phyloP scores from a whole-genome alignment of 2,888 invertebrate genomes.

The Emmelina monodactyla region DNA sequence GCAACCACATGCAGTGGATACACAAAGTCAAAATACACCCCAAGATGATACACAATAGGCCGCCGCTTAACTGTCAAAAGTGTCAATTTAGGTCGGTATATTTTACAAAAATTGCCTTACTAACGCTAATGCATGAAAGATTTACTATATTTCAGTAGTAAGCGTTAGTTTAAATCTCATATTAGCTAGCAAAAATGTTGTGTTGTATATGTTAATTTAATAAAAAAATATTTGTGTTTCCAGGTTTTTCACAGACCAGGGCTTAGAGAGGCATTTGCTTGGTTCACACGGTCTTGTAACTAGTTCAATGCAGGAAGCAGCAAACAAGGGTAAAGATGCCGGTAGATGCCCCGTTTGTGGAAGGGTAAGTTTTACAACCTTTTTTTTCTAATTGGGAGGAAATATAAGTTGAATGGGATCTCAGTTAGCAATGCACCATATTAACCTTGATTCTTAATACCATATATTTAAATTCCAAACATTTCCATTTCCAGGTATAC shows the following conservation, averaged over 20 bases:
- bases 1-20: constrained; percentile 98
- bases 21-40: constrained; percentile 97
- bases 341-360: constrained; percentile 96
- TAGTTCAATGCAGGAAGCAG: constrained; percentile 94
- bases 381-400: background rate
- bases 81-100: constrained; percentile 82
- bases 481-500: constrained; percentile 72
- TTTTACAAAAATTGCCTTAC: too few relatives aligned
- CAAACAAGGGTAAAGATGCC: constrained; percentile 93
- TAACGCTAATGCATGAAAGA: too few relatives aligned
- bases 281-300: constrained; percentile 95
- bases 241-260: constrained; percentile 96
- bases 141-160: background rate
- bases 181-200: too few relatives aligned
- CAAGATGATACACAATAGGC: constrained; percentile 94
- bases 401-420: too few relatives aligned
- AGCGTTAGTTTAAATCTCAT: too few relatives aligned
- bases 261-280: constrained; percentile 91
- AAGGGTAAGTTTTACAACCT: constrained; percentile 75
- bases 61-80: constrained; percentile 94
- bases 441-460: too few relatives aligned
- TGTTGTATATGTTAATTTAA: background rate
- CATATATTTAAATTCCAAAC: background rate
- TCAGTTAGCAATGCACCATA: too few relatives aligned
- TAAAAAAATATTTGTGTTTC: constrained; percentile 9